Base-by-base conservation (phyloP, 37 sponge, comb jelly and placozoan species). In the Theonella swinhoei region DNA sequence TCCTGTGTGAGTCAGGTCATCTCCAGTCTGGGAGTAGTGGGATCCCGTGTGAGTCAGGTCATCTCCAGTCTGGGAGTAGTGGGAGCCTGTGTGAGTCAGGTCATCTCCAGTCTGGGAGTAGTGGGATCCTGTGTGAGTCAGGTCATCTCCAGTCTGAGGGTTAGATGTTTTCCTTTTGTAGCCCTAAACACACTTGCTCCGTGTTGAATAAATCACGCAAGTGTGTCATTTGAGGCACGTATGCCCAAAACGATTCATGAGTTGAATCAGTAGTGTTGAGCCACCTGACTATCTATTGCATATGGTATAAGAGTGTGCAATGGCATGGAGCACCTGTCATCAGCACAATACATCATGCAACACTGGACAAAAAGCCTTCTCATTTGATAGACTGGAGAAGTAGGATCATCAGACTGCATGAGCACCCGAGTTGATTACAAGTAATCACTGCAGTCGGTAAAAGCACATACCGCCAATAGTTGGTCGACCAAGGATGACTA, bases 301-400 rank as follows among this genome's bases (percentile, higher is more conserved):
- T 79, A 41, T 20, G 80, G 64, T 24, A 79, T 30, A 40, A 79
- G 68, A 33, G 39, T 32, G 42, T 79, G 80, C 34, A 79, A 32
- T 38, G 80, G 80, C 68, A 81, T 34, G 14, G 63, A 70, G 72
- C 82, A 81, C 1, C 74, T 19, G 39, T 58, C 24, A 34, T 81
- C 32, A 5, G 63, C 54, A 23, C 63, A 59, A 58, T 59, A 81
- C 2, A 81, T 17, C 14, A 81, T 28, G 20, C 4, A 1, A 54
- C 73, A 81, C 20, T 72, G 29, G 3, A 47, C 17, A 61, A 72
- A 81, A 20, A 70, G 29, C 3, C 73, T n/a, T 31, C 38, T 11
- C 25, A 65, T 25, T 66, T 79, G 42, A 4, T 77, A 75, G 22
- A 28, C 41, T 7, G 4, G 7, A 33, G 78, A 62, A 19, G 32